Evolutionary conservation across 2,888 invertebrate species (phyloP).

Genomic region (Geophilus truncorum): DNA sequence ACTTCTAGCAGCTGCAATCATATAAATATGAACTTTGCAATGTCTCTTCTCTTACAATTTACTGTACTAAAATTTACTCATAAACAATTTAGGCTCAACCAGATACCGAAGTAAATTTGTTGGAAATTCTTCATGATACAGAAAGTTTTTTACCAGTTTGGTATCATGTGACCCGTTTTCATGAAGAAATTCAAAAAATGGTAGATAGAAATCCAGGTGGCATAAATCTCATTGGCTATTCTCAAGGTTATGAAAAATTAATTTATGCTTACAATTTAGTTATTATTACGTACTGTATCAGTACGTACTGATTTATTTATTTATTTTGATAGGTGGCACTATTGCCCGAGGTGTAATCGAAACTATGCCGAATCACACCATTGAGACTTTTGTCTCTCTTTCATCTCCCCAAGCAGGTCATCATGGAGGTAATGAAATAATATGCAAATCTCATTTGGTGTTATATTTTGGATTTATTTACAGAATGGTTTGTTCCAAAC

Average conservation of each 20-base stretch:
- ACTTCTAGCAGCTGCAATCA: no score
- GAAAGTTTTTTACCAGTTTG: constrained; percentile 79
- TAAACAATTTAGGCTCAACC: constrained; percentile 66
- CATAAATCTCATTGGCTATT: constrained; percentile 67
- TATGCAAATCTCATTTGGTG: background rate
- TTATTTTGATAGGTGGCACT: background rate
- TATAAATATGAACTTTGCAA: no score
- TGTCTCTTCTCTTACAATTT: no score
- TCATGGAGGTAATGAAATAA: background rate
- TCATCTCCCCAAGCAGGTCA: constrained; percentile 3
- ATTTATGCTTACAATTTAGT: no score
- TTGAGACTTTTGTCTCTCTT: background rate
- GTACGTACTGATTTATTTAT: no score
- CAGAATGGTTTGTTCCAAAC: background rate
- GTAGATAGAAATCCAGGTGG: constrained; percentile 71
- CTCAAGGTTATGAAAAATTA: background rate
- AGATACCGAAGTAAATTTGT: constrained; percentile 73
- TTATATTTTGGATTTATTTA: background rate
- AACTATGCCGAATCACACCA: constrained; percentile 11
- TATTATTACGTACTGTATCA: no score
- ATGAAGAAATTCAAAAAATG: constrained; percentile 64
- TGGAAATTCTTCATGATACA: constrained; percentile 72
- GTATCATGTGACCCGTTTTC: constrained; percentile 73
- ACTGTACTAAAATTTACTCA: no score
- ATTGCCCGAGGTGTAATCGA: constrained; percentile 12